phyloP scores from a whole-genome alignment of 2,113 vertebrate species.

The human (Homo sapiens) region GRCh38 chr3:172806001-172806500 shows the following conservation, averaged over 20 bases:
- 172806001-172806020: background rate
- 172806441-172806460: background rate
- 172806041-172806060: background rate
- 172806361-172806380: background rate
- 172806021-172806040: background rate
- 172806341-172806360: background rate
- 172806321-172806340: background rate
- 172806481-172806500: background rate
- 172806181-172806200: slow-evolving; percentile 22
- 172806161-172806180: background rate
- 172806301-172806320: background rate
- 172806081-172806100: background rate
- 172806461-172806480: background rate
- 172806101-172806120: background rate
- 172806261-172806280: background rate
- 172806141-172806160: background rate
- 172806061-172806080: background rate
- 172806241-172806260: background rate
- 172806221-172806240: background rate
- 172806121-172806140: background rate
- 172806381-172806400: background rate
- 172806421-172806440: background rate
- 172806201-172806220: background rate
- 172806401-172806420: background rate
- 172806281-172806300: background rate